Conservation (phyloP, 2,888 invertebrate species). For the Amiota minor region DNA sequence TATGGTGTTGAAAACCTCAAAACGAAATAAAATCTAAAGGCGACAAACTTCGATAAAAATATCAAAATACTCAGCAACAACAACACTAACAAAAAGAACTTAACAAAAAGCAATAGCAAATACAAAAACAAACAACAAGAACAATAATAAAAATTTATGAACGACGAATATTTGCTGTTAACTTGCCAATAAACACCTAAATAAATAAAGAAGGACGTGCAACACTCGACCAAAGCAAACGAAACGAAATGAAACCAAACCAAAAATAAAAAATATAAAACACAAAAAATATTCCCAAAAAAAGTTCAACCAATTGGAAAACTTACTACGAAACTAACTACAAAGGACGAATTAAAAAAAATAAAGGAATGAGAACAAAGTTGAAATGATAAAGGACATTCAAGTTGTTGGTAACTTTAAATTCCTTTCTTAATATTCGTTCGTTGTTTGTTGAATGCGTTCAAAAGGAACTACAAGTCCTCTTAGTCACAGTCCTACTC, state of each 20-base stretch:
- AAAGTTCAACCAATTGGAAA: neutral
- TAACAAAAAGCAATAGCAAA: neutral
- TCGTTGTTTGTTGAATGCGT: no score
- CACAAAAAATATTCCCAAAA: neutral
- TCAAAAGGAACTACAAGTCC: neutral
- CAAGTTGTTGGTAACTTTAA: constrained; percentile 56
- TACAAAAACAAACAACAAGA: neutral
- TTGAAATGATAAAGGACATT: constrained; percentile 36
- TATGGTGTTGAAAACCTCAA: no score
- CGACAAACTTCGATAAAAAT: constrained; percentile 58
- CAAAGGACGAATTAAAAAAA: no score
- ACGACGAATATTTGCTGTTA: neutral
- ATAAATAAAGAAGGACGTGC: constrained; percentile 3
- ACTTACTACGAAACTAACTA: neutral
- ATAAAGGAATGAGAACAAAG: neutral
- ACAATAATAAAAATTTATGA: constrained; percentile 37
- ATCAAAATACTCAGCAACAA: constrained; percentile 54
- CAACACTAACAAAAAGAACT: constrained; percentile 45
- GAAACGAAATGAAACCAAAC: neutral
- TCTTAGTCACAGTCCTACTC: neutral
- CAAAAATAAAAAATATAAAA: neutral
- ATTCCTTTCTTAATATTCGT: constrained; percentile 56
- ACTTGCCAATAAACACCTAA: constrained; percentile 14
- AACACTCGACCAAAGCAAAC: neutral
- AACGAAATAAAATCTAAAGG: constrained; percentile 52